phyloP scores from a whole-genome alignment of 2,113 vertebrate species.

The Embiotoca jacksoni region DNA sequence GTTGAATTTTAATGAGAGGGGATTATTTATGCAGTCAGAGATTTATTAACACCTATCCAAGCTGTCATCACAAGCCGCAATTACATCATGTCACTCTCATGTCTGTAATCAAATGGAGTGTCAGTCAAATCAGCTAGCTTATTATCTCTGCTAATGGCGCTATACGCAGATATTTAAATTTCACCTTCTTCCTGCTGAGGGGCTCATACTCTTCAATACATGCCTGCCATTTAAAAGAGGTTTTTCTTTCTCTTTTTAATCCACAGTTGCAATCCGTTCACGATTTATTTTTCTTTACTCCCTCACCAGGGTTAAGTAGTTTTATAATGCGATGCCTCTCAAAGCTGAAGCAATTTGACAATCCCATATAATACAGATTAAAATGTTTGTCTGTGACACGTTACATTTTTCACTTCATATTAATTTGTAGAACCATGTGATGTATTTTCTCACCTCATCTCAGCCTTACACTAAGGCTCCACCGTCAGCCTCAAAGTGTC shows the following conservation, averaged over 20 bases:
- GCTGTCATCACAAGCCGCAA: slow-evolving; percentile 50
- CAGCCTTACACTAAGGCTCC: too few relatives aligned
- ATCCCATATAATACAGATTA: not conserved
- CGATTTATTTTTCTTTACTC: not conserved
- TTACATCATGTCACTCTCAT: slow-evolving; percentile 65
- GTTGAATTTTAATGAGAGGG: slow-evolving; percentile 43
- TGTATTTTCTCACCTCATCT: too few relatives aligned
- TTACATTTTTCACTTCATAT: too few relatives aligned
- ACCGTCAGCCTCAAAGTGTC: too few relatives aligned
- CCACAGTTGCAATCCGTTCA: not conserved
- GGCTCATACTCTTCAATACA: slow-evolving; percentile 30
- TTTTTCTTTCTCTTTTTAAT: not conserved
- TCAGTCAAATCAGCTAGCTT: slow-evolving; percentile 62
- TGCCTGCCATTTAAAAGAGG: slow-evolving; percentile 7
- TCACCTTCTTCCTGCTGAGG: slow-evolving; percentile 15
- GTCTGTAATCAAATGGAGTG: slow-evolving; percentile 65
- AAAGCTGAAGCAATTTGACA: not conserved
- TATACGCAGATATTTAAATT: slow-evolving; percentile 48
- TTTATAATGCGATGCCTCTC: not conserved
- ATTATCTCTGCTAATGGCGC: slow-evolving; percentile 63
- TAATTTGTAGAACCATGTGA: not conserved
- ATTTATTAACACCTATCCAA: slow-evolving; percentile 59
- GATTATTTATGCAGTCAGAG: slow-evolving; percentile 52
- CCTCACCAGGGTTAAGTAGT: not conserved
- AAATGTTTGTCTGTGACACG: too few relatives aligned